Conservation (phyloP, 37 sponge, comb jelly and placozoan genomes). For the Eunapius fragilis region DNA sequence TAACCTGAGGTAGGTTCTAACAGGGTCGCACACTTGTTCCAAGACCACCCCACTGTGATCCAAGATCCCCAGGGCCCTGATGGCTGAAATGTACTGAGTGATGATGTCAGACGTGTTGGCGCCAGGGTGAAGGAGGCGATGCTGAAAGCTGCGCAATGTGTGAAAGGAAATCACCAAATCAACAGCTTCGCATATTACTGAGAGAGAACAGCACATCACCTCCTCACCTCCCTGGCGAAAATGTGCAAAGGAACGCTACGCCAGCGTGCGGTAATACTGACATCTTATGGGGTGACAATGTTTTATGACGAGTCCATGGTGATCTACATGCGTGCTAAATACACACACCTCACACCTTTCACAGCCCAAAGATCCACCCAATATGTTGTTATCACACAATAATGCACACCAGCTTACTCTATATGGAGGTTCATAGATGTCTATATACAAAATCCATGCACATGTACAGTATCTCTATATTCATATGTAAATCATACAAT, state of each 20-base stretch:
- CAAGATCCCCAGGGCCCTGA: slow-evolving; percentile 75
- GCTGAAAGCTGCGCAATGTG: slow-evolving; percentile 66
- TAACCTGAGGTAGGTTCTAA: slow-evolving; percentile 78
- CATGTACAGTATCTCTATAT: neutral
- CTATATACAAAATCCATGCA: too few relatives aligned
- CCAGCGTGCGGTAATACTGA: too few relatives aligned
- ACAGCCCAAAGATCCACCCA: too few relatives aligned
- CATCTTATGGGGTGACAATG: too few relatives aligned
- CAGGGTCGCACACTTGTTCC: slow-evolving; percentile 86
- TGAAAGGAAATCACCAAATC: neutral
- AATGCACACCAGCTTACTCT: too few relatives aligned
- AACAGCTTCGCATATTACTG: neutral
- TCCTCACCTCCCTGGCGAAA: neutral
- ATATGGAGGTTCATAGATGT: too few relatives aligned
- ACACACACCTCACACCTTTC: too few relatives aligned
- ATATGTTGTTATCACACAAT: too few relatives aligned
- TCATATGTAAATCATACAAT: neutral
- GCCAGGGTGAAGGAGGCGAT: slow-evolving; percentile 93
- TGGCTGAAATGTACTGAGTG: slow-evolving; percentile 91
- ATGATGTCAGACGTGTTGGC: slow-evolving; percentile 95
- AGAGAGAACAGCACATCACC: neutral
- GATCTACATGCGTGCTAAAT: too few relatives aligned
- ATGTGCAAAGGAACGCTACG: neutral
- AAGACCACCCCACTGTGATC: slow-evolving; percentile 85
- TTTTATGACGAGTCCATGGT: too few relatives aligned